Conservation (phyloP, 2,797 vertebrate species). For the Syngnathus rostellatus region DNA sequence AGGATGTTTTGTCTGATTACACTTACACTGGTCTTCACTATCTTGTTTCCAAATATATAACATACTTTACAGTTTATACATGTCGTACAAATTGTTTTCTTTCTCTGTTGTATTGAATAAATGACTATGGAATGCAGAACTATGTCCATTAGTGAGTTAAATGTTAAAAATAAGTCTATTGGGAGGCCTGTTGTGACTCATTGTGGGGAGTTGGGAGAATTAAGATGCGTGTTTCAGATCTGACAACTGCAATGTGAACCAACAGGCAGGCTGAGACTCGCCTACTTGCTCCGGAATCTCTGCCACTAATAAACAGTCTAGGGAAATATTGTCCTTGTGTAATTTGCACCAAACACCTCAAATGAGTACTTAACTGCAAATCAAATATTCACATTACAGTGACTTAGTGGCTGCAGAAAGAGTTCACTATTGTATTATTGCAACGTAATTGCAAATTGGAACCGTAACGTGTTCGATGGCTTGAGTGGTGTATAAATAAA, state of each 20-base stretch:
- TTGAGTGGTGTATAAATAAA: not conserved
- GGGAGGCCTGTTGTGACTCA: not conserved
- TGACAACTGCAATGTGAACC: not conserved
- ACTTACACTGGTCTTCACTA: not conserved
- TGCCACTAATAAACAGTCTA: not conserved
- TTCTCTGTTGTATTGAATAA: not conserved
- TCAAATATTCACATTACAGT: not conserved
- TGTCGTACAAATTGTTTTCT: no score
- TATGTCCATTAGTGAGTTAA: not conserved
- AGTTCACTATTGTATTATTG: not conserved
- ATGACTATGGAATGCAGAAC: not conserved
- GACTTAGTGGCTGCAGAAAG: not conserved
- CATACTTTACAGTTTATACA: not conserved
- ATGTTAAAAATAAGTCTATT: not conserved
- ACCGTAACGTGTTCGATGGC: not conserved
- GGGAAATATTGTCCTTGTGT: not conserved
- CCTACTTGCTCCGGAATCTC: not conserved
- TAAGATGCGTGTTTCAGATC: not conserved
- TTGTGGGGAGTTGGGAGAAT: not conserved
- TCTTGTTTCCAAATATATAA: not conserved
- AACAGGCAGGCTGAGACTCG: slow-evolving; percentile 1
- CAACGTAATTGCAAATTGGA: not conserved
- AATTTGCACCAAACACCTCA: not conserved
- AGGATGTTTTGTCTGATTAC: not conserved
- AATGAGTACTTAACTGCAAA: not conserved